Evolutionary conservation across 1,140 invertebrate genomes (phyloP), one percentile per base, ranked within the genome.

Genomic region (Drosophila orosa): DNA sequence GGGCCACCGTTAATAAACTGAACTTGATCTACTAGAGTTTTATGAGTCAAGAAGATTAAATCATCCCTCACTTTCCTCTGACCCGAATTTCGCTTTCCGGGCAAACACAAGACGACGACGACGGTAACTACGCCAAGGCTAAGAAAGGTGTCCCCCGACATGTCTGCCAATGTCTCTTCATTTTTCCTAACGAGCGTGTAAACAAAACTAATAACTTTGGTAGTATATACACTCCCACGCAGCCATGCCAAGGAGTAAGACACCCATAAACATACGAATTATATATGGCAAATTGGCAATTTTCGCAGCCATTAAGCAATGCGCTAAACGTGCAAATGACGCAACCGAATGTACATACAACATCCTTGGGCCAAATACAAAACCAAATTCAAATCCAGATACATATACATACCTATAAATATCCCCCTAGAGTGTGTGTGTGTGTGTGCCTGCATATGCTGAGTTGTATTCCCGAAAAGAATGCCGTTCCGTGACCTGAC

Each of bases 301-400:
- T 61, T 79, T 56, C 80, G 62, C 60, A 61, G 66, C 54, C 59
- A 77, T 61, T 69, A 83, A 58, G 68, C 76, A 76, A 58, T 72
- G 68, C 69, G 63, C 71, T 73, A 71, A 87, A 83, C 74, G 63
- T 74, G 80, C 80, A 79, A 87, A 87, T 87, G 83, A 87, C 83
- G 83, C 84, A 87, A 87, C 80, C 83, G 33, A 45, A 66, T 62
- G 44, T 61, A 62, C 22, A 48, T 61, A 62, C 22, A 48, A 57
- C 55, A 84, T 66, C 81, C 83, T 89, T 87, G 83, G 59, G 75
- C 79, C 77, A 77, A 89, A 86, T 84, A 73, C 72, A 73, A 29
- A 45, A 60, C 79, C 77, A 74, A 89, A 86, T 84, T 67, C 72
- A 80, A 39, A 52, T 29, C 42, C 44, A 55, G 19, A 87, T 80